Evolutionary conservation across 2,113 vertebrate genomes (phyloP).

Genomic region (Corythornis vintsioides): DNA sequence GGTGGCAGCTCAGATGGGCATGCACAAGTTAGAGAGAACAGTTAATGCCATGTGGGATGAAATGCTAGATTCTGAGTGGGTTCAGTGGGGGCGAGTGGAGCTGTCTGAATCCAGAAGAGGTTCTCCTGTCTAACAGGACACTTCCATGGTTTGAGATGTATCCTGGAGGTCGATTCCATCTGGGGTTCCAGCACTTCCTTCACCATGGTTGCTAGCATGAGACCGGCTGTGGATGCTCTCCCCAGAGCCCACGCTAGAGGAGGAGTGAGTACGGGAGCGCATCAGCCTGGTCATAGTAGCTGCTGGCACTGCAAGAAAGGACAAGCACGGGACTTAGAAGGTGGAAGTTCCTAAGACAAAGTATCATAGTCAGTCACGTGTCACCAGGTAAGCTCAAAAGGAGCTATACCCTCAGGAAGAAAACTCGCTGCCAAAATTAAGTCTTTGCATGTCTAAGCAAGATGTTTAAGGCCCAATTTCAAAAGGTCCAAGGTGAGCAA

Average conservation of each 20-base stretch:
- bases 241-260: constrained; percentile 87
- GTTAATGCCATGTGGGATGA: constrained; percentile 63
- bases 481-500: constrained; percentile 40
- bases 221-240: constrained; percentile 83
- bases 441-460: constrained; percentile 11
- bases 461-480: constrained; percentile 47
- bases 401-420: neutral
- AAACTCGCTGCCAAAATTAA: constrained; percentile 12
- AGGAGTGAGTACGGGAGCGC: constrained; percentile 91
- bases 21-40: constrained; percentile 72
- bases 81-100: constrained; percentile 47
- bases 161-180: constrained; percentile 79
- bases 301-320: constrained; percentile 86
- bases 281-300: constrained; percentile 90
- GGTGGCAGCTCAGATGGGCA: constrained; percentile 66
- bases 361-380: neutral
- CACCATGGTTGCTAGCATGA: constrained; percentile 78
- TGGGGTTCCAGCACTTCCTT: constrained; percentile 74
- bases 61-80: constrained; percentile 67
- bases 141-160: constrained; percentile 91
- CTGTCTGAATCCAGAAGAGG: constrained; percentile 57
- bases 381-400: neutral
- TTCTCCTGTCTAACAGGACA: constrained; percentile 87
- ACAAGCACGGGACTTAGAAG: neutral
- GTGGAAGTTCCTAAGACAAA: neutral